Conservation (phyloP, 1,140 invertebrate species). For the Aphidius ervi region DNA sequence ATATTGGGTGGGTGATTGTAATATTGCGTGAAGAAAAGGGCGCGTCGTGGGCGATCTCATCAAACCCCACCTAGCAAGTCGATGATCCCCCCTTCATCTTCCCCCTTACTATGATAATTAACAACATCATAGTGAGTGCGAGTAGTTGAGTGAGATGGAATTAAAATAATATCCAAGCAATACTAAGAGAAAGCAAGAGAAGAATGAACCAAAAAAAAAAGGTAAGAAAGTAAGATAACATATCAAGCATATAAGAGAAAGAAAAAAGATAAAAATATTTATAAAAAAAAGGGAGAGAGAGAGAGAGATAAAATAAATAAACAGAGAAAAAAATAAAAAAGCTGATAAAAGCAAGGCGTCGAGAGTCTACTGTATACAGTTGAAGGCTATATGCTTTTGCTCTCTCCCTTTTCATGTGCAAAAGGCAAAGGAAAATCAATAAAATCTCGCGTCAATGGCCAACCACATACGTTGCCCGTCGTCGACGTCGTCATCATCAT, state of each 20-base stretch:
- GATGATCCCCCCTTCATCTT: slow-evolving; percentile 1
- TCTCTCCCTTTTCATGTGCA: neutral
- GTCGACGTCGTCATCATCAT: too few relatives aligned
- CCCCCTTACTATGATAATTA: slow-evolving; percentile 5
- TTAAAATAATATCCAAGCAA: too few relatives aligned
- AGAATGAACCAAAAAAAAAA: too few relatives aligned
- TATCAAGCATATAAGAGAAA: neutral
- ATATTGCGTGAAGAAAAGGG: slow-evolving; percentile 4
- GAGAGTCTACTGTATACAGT: neutral
- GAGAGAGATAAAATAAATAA: slow-evolving; percentile 1
- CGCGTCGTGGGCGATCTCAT: too few relatives aligned
- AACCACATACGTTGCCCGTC: slow-evolving; percentile 15
- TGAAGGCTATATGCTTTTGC: neutral
- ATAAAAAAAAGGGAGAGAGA: neutral
- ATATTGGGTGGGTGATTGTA: neutral
- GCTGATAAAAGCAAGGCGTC: neutral
- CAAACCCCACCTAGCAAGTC: too few relatives aligned
- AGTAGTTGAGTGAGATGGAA: too few relatives aligned
- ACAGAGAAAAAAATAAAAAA: neutral
- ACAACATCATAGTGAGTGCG: neutral
- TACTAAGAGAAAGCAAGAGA: too few relatives aligned
- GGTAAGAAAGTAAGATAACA: too few relatives aligned
- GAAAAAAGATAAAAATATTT: neutral
- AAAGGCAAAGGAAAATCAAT: slow-evolving; percentile 16
- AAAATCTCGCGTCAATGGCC: slow-evolving; percentile 16